A percentile compares a stretch with the other conserved stretches of the same genome.
phyloP scores from a whole-genome alignment of 2,113 vertebrate species.

The Ancistrus triradiatus region DNA sequence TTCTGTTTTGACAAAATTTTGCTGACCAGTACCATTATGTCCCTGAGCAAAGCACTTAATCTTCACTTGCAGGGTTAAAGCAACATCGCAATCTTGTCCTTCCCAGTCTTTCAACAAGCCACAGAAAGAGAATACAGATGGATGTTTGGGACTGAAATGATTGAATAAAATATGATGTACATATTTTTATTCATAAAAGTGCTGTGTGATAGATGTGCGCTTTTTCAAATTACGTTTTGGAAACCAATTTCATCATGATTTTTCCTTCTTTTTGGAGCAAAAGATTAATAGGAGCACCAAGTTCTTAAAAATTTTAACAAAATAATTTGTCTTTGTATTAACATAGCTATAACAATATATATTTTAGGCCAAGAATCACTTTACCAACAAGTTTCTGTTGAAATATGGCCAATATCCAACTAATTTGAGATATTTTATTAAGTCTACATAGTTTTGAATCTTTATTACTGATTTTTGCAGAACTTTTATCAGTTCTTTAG shows the following conservation, averaged over 20 bases:
- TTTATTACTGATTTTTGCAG: background rate
- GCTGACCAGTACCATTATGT: constrained; percentile 14
- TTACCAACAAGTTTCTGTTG: constrained; percentile 10
- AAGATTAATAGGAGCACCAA: constrained; percentile 40
- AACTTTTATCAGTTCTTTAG: background rate
- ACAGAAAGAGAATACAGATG: background rate
- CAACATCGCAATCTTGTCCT: constrained; percentile 25
- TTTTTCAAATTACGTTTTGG: constrained; percentile 42
- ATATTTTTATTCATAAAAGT: constrained; percentile 33
- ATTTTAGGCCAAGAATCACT: constrained; percentile 17
- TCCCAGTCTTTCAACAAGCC: constrained; percentile 4
- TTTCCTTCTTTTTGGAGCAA: constrained; percentile 34
- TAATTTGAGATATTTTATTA: background rate
- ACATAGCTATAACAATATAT: constrained; percentile 28
- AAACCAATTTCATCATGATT: constrained; percentile 36
- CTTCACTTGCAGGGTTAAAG: constrained; percentile 14
- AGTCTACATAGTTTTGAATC: background rate
- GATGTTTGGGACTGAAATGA: background rate
- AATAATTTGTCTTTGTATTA: constrained; percentile 30
- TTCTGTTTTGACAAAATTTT: constrained; percentile 5
- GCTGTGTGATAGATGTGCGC: constrained; percentile 46
- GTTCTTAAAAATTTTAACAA: constrained; percentile 32
- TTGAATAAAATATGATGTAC: constrained; percentile 26
- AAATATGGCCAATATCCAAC: background rate
- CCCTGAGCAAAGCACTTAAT: constrained; percentile 21